A percentile compares a stretch with the other conserved stretches of the same genome.
Conservation (phyloP, 2,888 invertebrate genomes). For the Meliscaeva auricollis region DNA sequence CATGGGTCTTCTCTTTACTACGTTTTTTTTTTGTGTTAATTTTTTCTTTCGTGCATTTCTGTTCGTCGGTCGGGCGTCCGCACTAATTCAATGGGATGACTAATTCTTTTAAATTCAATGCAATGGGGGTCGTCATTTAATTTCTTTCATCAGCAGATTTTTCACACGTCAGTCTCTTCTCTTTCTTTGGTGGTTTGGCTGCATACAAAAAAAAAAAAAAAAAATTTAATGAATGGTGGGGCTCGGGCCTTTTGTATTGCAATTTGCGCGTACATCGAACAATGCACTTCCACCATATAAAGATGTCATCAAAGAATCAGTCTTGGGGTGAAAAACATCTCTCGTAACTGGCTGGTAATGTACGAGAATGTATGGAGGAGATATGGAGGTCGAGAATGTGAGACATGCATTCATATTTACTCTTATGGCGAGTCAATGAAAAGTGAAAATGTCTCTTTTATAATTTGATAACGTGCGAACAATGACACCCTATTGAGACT, state of each 20-base stretch:
- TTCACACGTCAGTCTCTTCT: slow-evolving; percentile 66
- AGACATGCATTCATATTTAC: slow-evolving; percentile 26
- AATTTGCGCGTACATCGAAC: slow-evolving; percentile 65
- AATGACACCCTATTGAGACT: slow-evolving; percentile 74
- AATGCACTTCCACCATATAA: slow-evolving; percentile 58
- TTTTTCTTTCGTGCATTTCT: slow-evolving; percentile 1
- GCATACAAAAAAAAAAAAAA: background rate
- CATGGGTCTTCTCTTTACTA: slow-evolving; percentile 25
- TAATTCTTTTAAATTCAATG: slow-evolving; percentile 52
- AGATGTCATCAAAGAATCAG: slow-evolving; percentile 18
- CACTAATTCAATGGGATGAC: slow-evolving; percentile 56
- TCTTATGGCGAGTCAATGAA: slow-evolving; percentile 47
- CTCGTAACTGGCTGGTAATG: background rate
- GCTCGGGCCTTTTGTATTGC: slow-evolving; percentile 60
- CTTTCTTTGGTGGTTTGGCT: background rate
- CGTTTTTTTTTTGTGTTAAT: background rate
- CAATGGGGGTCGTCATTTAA: slow-evolving; percentile 54
- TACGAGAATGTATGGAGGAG: background rate
- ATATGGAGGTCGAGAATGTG: slow-evolving; percentile 40
- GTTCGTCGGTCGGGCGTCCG: slow-evolving; percentile 44
- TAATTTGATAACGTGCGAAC: slow-evolving; percentile 74
- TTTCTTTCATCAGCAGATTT: slow-evolving; percentile 58
- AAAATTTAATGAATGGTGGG: slow-evolving; percentile 17
- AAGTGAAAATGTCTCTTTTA: slow-evolving; percentile 68
- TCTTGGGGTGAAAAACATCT: slow-evolving; percentile 20